phyloP scores from a whole-genome alignment of 2,797 vertebrate species.

The Bradypus variegatus region DNA sequence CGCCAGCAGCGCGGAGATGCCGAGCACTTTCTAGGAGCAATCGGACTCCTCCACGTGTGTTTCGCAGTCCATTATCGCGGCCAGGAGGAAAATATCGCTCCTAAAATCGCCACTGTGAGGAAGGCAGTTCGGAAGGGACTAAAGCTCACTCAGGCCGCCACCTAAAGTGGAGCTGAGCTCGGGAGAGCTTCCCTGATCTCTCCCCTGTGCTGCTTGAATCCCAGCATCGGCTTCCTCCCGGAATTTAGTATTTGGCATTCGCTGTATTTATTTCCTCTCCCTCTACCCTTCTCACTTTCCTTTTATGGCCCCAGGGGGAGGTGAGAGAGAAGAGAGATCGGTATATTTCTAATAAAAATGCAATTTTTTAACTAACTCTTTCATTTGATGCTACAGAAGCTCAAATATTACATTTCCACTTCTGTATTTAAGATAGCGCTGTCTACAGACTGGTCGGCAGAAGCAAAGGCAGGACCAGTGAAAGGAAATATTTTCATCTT shows the following conservation, averaged over 20 bases:
- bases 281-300: conserved; percentile 18
- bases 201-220: background rate
- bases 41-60: background rate
- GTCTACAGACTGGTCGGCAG: conserved; percentile 35
- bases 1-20: background rate
- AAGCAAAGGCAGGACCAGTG: conserved; percentile 8
- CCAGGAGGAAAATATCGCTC: background rate
- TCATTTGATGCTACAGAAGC: conserved; percentile 25
- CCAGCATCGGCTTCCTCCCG: conserved; percentile 16
- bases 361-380: conserved; percentile 28
- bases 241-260: conserved; percentile 38
- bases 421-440: background rate
- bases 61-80: background rate
- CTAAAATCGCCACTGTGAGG: background rate
- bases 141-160: background rate
- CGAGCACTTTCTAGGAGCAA: background rate
- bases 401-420: conserved; percentile 16
- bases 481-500: conserved; percentile 53
- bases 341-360: conserved; percentile 56
- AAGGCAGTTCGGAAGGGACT: background rate
- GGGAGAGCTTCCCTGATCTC: background rate
- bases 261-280: conserved; percentile 43
- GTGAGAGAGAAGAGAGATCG: conserved; percentile 7
- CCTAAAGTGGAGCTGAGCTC: background rate
- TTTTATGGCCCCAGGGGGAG: conserved; percentile 51